These are phyloP conservation scores for Notolabrus celidotus DNA, from an alignment of 2,797 vertebrate species.

Conservation along the genomic window DNA sequence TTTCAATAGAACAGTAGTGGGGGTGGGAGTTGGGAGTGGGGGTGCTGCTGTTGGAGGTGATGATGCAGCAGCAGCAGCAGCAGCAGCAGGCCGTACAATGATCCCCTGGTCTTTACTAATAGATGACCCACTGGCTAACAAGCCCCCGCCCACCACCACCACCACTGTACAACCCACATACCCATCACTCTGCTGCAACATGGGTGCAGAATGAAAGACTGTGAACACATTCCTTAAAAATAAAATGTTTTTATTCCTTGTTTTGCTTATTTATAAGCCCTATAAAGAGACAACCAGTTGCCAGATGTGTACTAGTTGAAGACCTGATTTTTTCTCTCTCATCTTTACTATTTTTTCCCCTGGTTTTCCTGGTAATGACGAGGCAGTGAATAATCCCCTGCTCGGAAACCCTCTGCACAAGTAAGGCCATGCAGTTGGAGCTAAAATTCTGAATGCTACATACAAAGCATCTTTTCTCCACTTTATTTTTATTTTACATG, in stretches of 20 bases:
- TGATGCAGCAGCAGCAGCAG: conserved; percentile 15
- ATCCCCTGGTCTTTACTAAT: conserved; percentile 83
- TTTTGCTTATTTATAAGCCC: background rate
- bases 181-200: conserved; percentile 13
- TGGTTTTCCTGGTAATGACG: conserved; percentile 23
- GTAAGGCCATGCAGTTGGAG: conserved; percentile 17
- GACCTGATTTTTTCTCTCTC: too few species aligned
- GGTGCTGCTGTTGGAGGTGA: background rate
- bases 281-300: background rate
- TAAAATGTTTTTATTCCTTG: background rate
- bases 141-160: conserved; percentile 12
- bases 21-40: conserved; percentile 8
- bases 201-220: background rate
- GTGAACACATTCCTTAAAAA: too few species aligned
- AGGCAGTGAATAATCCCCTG: conserved; percentile 44
- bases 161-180: background rate
- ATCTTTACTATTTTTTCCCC: conserved; percentile 13
- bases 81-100: conserved; percentile 47
- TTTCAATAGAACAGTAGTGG: conserved; percentile 64
- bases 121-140: conserved; percentile 80
- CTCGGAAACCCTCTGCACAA: conserved; percentile 49
- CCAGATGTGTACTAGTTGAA: background rate
- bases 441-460: conserved; percentile 1
- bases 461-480: too few species aligned
- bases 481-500: too few species aligned